Evolutionary conservation across 2,113 vertebrate species (phyloP), one percentile per base, ranked within the genome.

Genomic region (Pardalotus punctatus): DNA sequence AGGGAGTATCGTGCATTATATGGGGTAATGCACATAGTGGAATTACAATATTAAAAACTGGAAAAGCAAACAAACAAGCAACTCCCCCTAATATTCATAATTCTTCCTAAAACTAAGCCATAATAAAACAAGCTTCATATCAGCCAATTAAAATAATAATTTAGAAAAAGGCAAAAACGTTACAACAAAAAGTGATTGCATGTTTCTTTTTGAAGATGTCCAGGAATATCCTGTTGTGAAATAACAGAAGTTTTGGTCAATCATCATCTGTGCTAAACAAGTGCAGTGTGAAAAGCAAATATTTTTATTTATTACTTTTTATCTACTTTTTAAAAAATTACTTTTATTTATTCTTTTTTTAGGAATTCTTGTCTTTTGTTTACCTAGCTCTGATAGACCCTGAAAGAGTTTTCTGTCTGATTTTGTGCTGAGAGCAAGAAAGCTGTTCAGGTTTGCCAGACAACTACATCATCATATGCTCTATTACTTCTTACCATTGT

Each of bases 11-110:
- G 40, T 65, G 12, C 28, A 28, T 57, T 80, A 70, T 51, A 11
- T 0, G 1, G 47, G 3, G 11, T 53, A 58, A 45, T 50, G n/a
- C 1, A 2, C 22, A 24, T 72, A 66, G 14, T 58, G 20, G 22
- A 92, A 61, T 7, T 11, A 8, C 35, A 77, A 48, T 42, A 64
- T 48, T 61, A 77, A 86, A 73, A 91, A 19, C 22, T 57, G 64
- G 35, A 72, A 92, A 84, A 87, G 4, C 25, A 67, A 73, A 9
- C n/a, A 43, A 88, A 8, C 4, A 40, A 56, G 14, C 7, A 35
- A 28, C 4, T 0, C 2, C 2, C 6, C 6, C 18, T 12, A 40
- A 27, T 48, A 60, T 36, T 77, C 6, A 70, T 31, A 81, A 86
- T 62, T 38, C 13, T 4, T 87, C 25, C 60, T 61, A 70, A 88